Percentiles rank a stretch among this genome's conserved stretches.
Conservation (phyloP, 2,888 invertebrate genomes). For the Onthophagus sagittarius region DNA sequence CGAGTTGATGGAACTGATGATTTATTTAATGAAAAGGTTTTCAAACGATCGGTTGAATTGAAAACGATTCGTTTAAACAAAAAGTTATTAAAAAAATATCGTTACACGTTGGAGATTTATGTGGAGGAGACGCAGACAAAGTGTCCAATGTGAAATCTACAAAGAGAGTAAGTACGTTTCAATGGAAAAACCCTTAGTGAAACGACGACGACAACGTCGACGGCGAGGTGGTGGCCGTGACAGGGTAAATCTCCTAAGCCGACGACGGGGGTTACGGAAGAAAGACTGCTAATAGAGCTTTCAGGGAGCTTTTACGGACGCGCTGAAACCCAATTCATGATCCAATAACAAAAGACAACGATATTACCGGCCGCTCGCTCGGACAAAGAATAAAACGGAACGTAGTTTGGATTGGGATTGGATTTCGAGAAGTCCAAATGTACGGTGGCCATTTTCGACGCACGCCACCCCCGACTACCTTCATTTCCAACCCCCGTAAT, state of each 20-base stretch:
- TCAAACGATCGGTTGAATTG: no score
- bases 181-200: slow-evolving; percentile 48
- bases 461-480: neutral
- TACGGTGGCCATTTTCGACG: slow-evolving; percentile 1
- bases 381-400: slow-evolving; percentile 46
- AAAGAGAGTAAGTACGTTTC: slow-evolving; percentile 50
- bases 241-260: slow-evolving; percentile 50
- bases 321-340: slow-evolving; percentile 52
- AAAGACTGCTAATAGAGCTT: slow-evolving; percentile 53
- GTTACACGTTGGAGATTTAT: neutral
- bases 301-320: slow-evolving; percentile 49
- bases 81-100: neutral
- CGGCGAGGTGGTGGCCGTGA: slow-evolving; percentile 37
- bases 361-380: slow-evolving; percentile 50
- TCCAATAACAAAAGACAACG: slow-evolving; percentile 54
- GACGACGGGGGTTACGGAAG: slow-evolving; percentile 45
- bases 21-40: neutral
- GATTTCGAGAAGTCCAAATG: neutral
- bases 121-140: slow-evolving; percentile 23
- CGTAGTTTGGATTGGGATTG: slow-evolving; percentile 35
- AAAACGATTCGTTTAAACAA: neutral
- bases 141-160: slow-evolving; percentile 37
- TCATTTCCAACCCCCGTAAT: neutral
- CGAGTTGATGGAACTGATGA: neutral
- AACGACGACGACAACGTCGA: slow-evolving; percentile 23